These are phyloP conservation scores for Odontophorus gujanensis DNA, from an alignment of 2,113 vertebrate genomes.

Conservation along the genomic window DNA sequence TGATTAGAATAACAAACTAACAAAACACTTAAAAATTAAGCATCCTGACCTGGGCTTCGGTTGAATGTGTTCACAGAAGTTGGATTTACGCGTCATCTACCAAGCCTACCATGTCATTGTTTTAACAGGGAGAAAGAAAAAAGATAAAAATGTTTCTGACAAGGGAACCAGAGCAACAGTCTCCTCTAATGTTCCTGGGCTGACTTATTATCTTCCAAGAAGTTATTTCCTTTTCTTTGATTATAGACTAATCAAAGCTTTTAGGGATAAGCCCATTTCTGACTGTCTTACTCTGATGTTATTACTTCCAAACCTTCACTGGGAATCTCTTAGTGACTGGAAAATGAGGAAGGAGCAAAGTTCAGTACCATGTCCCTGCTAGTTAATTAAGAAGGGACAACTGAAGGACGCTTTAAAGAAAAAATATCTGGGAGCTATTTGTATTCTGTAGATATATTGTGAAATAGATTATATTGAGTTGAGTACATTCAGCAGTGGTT, in stretches of 20 bases:
- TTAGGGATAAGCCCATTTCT: rapidly evolving
- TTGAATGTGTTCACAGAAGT: not conserved
- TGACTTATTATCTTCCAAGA: not conserved
- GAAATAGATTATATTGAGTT: not conserved
- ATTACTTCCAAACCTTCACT: not conserved
- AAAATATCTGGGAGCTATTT: not conserved
- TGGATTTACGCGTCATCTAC: not conserved
- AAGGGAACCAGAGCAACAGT: rapidly evolving
- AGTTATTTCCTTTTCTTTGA: too few relatives aligned
- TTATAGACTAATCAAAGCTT: rapidly evolving
- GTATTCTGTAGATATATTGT: too few relatives aligned
- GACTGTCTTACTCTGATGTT: not conserved
- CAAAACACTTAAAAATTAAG: not conserved
- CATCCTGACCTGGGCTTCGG: rapidly evolving
- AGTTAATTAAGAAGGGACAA: not conserved
- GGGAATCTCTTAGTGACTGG: too few relatives aligned
- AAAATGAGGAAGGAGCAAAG: not conserved
- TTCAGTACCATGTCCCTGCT: not conserved
- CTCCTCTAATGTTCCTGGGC: not conserved
- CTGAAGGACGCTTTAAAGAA: not conserved
- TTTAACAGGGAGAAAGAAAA: not conserved
- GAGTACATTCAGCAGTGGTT: not conserved
- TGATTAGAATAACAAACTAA: not conserved
- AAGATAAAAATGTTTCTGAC: rapidly evolving
- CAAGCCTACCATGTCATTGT: not conserved